Evolutionary conservation across 2,797 vertebrate genomes (phyloP), one percentile per base, ranked within the genome.

Genomic region (Serranus cabrilla): DNA sequence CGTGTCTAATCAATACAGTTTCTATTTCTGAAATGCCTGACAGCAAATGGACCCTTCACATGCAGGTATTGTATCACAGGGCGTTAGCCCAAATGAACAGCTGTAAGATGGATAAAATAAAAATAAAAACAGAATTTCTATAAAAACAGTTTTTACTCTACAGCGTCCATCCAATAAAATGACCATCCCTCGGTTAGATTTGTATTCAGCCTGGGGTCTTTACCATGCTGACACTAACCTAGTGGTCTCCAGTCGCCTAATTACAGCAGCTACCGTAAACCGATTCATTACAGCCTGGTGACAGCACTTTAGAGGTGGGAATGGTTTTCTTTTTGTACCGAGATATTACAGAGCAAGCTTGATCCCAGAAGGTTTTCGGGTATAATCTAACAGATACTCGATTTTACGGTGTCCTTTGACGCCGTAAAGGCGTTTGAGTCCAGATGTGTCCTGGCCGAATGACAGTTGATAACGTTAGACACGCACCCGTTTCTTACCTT

Each of bases 401-500:
- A 18, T 43, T 55, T 60, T 11, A 37, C 2, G 7, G 25, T 14
- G 49, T 45, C 11, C 23, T 34, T 51, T 52, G 37, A 40, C 54
- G n/a, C 21, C 21, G 55, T 18, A 23, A 20, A 42, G 18, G 21
- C 55, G 63, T 49, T 77, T 50, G 7, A 6, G 37, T 67, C 42
- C 85, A 91, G 74, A 82, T 87, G 82, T 80, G 55, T 52, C 0
- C 42, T 0, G 40, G 27, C 42, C 43, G 40, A 66, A 68, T 65
- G 67, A 60, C 77, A 69, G 68, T n/a, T 50, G 42, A 42, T 39
- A 64, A 42, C 17, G 23, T 11, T 6, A 47, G 16, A 21, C 23
- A 46, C 70, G 43, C 20, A 21, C 5, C 25, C 13, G 27, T 45
- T 6, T 58, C 92, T 85, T 92, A 92, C 92, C 91, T 90, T 67